Base-by-base conservation (phyloP, 2,888 invertebrate genomes). In the Drymonia ruficornis region DNA sequence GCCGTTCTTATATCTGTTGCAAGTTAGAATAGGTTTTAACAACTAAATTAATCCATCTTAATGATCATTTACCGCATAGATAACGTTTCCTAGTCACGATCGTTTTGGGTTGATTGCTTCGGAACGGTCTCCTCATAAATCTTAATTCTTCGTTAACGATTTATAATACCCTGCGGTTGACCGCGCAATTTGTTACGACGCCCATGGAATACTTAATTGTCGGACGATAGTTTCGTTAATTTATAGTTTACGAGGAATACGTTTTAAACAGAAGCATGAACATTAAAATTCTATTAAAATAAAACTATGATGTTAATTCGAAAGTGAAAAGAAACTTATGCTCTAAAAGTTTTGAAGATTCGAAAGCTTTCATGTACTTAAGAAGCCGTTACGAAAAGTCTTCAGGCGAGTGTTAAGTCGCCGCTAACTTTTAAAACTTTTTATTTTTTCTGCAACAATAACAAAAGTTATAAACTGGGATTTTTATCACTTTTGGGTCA, bases 31-130 rank as follows among this genome's bases (percentile, higher is more conserved):
- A 23, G 23, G 23, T 23, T 23, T 23, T 23, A 23, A 23, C 23
- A 23, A 23, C 23, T 23, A 6, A 23, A 23, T 23, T 6, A 23
- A 23, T 23, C 7, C n/a, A n/a, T n/a, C 31, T 4, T 13, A 16
- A 40, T 40, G 15, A 16, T 16, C 2, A 40, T 40, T 40, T 36
- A 51, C 12, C 38, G 15, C 31, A 52, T 44, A 15, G 48, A 52
- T 66, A 59, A 52, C 40, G 50, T 29, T 68, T 70, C 66, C 62
- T 53, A 56, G 61, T 68, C 69, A 72, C 72, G 68, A 59, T 65
- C 59, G 61, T 61, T 48, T 54, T 52, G 56, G 55, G 62, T 61
- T 68, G 68, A 67, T 65, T 58, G 67, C 53, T 56, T 54, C 50
- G 50, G 18, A 50, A 56, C 61, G 60, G 51, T 49, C 62, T 60